Conservation (phyloP, 2,888 invertebrate genomes). For the Scaptomyza flava region DNA sequence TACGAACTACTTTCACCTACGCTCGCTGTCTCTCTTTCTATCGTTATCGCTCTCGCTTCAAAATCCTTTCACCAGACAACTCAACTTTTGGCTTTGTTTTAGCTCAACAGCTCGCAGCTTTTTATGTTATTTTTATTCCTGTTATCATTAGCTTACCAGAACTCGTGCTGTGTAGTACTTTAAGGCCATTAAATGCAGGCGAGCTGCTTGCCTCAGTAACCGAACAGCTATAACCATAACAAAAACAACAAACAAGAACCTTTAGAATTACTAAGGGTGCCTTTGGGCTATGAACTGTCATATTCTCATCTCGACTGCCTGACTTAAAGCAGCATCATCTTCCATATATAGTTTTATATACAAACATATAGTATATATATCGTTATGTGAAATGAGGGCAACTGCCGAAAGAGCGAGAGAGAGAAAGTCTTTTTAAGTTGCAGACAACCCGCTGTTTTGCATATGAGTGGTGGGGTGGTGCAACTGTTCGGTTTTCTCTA, state of each 20-base stretch:
- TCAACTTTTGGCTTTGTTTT: conserved; percentile 1
- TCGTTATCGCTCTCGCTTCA: neutral
- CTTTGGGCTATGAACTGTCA: conserved; percentile 40
- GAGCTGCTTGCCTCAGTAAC: conserved; percentile 10
- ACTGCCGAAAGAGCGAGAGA: conserved; percentile 22
- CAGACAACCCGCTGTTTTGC: conserved; percentile 61
- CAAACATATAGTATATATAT: conserved; percentile 7
- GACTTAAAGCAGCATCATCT: conserved; percentile 35
- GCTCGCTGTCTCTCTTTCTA: neutral
- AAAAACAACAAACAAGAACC: conserved; percentile 27
- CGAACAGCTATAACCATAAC: conserved; percentile 7
- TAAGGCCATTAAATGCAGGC: conserved; percentile 43
- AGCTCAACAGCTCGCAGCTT: conserved; percentile 5
- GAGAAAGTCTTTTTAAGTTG: conserved; percentile 63
- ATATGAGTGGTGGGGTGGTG: conserved; percentile 28
- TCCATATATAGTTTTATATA: neutral
- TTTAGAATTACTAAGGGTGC: conserved; percentile 32
- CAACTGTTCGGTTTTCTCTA: conserved; percentile 49
- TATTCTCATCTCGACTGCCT: conserved; percentile 39
- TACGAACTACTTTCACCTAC: conserved; percentile 6
- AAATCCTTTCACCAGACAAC: conserved; percentile 5
- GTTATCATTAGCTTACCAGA: conserved; percentile 27
- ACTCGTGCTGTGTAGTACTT: conserved; percentile 5
- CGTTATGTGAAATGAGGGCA: conserved; percentile 49
- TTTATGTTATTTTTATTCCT: conserved; percentile 23